Evolutionary conservation across 2,113 vertebrate species (phyloP), one percentile per base, ranked within the genome.

Genomic region (Menidia beryllina): DNA sequence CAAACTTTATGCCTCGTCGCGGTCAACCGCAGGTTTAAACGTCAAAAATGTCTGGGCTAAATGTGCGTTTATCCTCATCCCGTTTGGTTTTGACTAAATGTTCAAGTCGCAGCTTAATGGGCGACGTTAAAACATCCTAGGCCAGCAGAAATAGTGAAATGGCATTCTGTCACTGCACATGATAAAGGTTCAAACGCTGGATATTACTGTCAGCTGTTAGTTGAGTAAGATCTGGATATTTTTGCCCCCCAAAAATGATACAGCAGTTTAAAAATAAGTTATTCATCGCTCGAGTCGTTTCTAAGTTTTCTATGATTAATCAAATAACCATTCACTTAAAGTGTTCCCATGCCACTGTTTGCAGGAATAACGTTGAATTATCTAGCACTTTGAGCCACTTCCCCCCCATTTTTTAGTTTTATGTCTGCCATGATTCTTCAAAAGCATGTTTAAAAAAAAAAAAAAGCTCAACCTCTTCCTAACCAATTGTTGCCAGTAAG

Each of bases 101-200:
- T 13, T 13, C 1, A 7, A 81, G 50, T 83, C 65, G 10, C 30
- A 56, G 25, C 56, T 13, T 38, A 20, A n/a, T 24, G 25, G 30
- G 12, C 2, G 48, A 62, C 38, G 54, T 30, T 39, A 12, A 48
- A 36, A 17, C 7, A 17, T 41, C 24, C 27, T 10, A 63, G 56
- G 55, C 48, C 48, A 2, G 53, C 24, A 6, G 25, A 51, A 39
- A 13, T 39, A 39, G 38, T 57, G 15, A 45, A 20, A 27, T 12
- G 15, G 13, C 27, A 30, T 5, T 7, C 30, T 41, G 41, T 56
- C 38, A 55, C 61, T 63, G 17, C 51, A 56, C 19, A 62, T 39
- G 12, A 38, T 67, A 19, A 64, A 26, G 66, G 24, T 72, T 79
- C 52, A 50, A 82, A 51, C 36, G 49, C 11, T 23, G 47, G 34